Evolutionary conservation across 2,888 invertebrate species (phyloP).

Genomic region (Acronicta alni): DNA sequence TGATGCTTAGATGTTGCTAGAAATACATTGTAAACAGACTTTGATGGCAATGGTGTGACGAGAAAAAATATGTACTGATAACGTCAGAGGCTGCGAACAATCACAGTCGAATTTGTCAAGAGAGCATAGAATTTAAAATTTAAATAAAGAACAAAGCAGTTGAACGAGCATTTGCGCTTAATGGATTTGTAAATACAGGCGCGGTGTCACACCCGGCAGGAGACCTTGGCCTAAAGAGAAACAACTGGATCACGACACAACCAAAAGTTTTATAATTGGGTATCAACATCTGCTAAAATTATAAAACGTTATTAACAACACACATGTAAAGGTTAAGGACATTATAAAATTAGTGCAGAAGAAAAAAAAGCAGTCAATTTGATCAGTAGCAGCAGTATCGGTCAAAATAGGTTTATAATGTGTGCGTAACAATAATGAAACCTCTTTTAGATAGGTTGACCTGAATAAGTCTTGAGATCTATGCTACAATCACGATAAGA

Average conservation of each 20-base stretch:
- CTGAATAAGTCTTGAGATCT: slow-evolving; percentile 47
- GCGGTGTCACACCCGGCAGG: slow-evolving; percentile 69
- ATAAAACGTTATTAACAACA: slow-evolving; percentile 3
- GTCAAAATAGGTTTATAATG: slow-evolving; percentile 41
- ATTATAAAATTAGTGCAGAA: slow-evolving; percentile 6
- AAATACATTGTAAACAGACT: slow-evolving; percentile 26
- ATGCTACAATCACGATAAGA: slow-evolving; percentile 45
- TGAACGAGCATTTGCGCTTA: slow-evolving; percentile 71
- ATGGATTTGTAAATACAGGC: slow-evolving; percentile 83
- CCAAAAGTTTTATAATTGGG: slow-evolving; percentile 37
- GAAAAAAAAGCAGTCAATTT: background rate
- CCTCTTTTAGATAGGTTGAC: slow-evolving; percentile 50
- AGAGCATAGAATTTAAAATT: slow-evolving; percentile 33
- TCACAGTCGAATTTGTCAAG: slow-evolving; percentile 23
- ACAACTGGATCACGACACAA: slow-evolving; percentile 54
- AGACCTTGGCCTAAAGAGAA: slow-evolving; percentile 78
- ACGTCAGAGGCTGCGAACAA: slow-evolving; percentile 22
- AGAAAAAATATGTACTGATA: slow-evolving; percentile 32
- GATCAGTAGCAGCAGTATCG: slow-evolving; percentile 4
- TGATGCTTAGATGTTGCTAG: slow-evolving; percentile 29
- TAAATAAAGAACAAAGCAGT: slow-evolving; percentile 43
- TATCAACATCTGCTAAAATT: slow-evolving; percentile 48
- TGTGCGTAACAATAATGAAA: slow-evolving; percentile 35
- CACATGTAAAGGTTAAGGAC: slow-evolving; percentile 35
- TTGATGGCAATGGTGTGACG: slow-evolving; percentile 25